These are phyloP conservation scores for Anastrepha obliqua DNA, from an alignment of 1,140 invertebrate species.

Conservation along the genomic window DNA sequence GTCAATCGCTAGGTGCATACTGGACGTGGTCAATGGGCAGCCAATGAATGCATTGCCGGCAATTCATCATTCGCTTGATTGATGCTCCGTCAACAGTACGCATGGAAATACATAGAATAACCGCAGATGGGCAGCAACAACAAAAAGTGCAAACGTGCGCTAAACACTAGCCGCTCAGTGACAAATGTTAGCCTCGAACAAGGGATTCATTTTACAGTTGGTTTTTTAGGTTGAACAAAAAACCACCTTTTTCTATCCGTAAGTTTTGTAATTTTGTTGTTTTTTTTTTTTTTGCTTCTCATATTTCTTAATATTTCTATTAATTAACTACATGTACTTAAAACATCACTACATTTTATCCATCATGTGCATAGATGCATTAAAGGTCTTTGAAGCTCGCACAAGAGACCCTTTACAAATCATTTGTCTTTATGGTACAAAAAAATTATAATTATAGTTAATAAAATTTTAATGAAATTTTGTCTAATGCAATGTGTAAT, in stretches of 20 bases:
- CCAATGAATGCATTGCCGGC: neutral
- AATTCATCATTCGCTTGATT: neutral
- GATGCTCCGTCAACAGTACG: neutral
- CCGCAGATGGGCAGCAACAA: neutral
- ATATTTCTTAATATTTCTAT: neutral
- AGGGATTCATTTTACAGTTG: slow-evolving; percentile 2
- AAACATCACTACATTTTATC: too few relatives aligned
- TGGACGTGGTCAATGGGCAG: neutral
- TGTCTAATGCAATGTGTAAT: too few relatives aligned
- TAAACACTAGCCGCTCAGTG: neutral
- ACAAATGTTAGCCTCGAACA: slow-evolving; percentile 1
- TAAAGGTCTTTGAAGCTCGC: too few relatives aligned
- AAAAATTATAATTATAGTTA: too few relatives aligned
- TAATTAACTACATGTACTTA: too few relatives aligned
- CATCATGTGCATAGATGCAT: too few relatives aligned
- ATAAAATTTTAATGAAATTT: too few relatives aligned
- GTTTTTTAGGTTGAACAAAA: neutral
- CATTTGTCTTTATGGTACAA: too few relatives aligned
- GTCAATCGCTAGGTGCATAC: neutral
- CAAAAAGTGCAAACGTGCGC: neutral
- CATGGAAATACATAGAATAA: neutral
- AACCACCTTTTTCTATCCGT: too few relatives aligned
- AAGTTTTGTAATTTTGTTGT: neutral
- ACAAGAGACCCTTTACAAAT: too few relatives aligned
- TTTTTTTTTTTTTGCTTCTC: neutral